Percentiles rank a stretch among this genome's conserved stretches.
phyloP scores from a whole-genome alignment of 2,797 vertebrate species.

The Neopelma chrysocephalum region DNA sequence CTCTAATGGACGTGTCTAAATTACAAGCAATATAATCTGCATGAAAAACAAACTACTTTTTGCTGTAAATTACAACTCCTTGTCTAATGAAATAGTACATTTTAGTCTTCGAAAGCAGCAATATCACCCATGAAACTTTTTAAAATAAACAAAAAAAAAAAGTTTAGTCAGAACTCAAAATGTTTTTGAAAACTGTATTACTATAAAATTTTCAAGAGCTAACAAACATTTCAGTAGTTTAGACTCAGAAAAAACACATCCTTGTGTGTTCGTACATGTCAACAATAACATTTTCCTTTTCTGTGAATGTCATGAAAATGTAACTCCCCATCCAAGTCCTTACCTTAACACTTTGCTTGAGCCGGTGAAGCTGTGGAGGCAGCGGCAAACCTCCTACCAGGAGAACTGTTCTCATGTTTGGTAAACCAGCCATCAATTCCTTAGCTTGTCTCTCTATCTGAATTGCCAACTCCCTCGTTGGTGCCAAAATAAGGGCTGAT shows the following conservation, averaged over 20 bases:
- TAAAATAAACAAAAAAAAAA: background rate
- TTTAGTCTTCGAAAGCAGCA: background rate
- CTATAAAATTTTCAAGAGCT: background rate
- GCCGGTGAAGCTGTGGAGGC: conserved; percentile 91
- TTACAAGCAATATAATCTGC: background rate
- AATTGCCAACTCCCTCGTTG: conserved; percentile 93
- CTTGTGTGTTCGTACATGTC: fast-evolving
- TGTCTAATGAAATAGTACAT: background rate
- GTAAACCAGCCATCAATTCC: conserved; percentile 88
- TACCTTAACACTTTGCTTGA: conserved; percentile 92
- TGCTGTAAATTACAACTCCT: background rate
- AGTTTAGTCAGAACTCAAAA: background rate
- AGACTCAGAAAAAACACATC: background rate
- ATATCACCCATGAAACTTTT: background rate
- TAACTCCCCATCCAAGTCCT: background rate
- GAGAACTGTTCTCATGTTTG: conserved; percentile 91
- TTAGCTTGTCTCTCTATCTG: conserved; percentile 94
- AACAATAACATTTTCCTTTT: background rate
- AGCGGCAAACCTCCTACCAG: conserved; percentile 94
- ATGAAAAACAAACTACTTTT: background rate
- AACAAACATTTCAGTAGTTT: background rate
- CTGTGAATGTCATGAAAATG: background rate
- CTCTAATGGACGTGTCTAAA: background rate
- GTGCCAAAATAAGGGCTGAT: conserved; percentile 87
- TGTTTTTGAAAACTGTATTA: fast-evolving